Base-by-base conservation (phyloP, 2,113 vertebrate species). In the Gobiocypris rarus region DNA sequence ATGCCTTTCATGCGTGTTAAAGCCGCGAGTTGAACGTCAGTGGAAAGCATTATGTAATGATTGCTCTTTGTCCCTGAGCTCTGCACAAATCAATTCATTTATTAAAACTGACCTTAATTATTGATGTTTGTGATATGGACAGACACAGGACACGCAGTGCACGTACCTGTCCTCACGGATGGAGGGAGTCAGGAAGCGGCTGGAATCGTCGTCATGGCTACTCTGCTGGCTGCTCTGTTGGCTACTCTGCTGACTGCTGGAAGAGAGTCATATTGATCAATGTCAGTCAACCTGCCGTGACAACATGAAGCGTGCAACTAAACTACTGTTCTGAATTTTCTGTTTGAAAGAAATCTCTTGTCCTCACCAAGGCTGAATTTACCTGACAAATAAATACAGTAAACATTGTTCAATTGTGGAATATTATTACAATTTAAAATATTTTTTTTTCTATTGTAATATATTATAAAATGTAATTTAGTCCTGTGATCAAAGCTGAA, bases 181-280 rank as follows among this genome's bases (percentile, higher is more conserved):
- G 7, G 87, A 89, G 41, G 97, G 97, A 88, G 95, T 98, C 95
- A 99, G 85, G 95, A 97, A 96, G 6, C 96, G 94, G 54, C 89
- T 90, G 0, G 87, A 81, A 71, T 98, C 97, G 4, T 99, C 97
- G 0, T 98, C 97, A 3, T 97, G 96, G 94, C 96, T 96, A 90
- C 95, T 96, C 58, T 96, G 96, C 86, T 94, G 95, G 89, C 95
- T 98, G 89, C 96, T 97, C 88, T 96, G 97, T 89, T 95, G 96
- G 90, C 96, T 98, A 89, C 96, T 97, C 84, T 96, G 96, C 83
- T 95, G 95, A 65, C 96, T 96, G 93, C 95, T 96, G 91, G 0
- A 89, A 19, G 58, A 91, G 54, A 92, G 86, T 24, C 43, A 56
- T 70, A 90, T 59, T 87, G 34, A 80, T 1, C 77, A 13, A 6